Evolutionary conservation across 2,797 vertebrate species (phyloP).

Genomic region (Mareca strepera): DNA sequence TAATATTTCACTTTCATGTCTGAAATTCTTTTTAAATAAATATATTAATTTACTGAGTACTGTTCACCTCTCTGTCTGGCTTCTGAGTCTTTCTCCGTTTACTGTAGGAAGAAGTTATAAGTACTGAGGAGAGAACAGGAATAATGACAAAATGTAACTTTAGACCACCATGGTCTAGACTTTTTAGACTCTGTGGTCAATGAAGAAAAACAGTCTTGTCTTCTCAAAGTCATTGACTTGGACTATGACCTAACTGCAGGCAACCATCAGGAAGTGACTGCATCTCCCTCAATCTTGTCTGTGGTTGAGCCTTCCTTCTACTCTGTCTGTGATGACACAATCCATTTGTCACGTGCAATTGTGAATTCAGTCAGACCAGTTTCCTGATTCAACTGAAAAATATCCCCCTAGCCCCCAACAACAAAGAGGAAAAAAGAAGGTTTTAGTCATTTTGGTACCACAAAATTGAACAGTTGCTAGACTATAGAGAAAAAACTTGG

Average conservation of each 20-base stretch:
- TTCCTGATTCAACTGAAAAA: not conserved
- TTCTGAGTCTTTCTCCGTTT: not conserved
- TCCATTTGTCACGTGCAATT: fast-evolving
- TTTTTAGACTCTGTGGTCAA: not conserved
- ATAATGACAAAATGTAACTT: not conserved
- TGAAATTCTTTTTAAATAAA: not conserved
- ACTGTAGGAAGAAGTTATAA: not conserved
- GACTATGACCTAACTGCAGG: not conserved
- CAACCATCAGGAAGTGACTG: not conserved
- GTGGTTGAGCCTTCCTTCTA: not conserved
- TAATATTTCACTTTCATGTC: not conserved
- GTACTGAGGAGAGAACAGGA: not conserved
- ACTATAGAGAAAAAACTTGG: no score
- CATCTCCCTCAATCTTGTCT: fast-evolving
- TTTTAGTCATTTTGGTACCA: not conserved
- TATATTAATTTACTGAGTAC: not conserved
- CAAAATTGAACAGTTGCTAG: not conserved
- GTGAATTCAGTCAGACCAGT: not conserved
- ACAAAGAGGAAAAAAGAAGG: fast-evolving
- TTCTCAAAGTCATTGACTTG: not conserved
- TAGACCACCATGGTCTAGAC: not conserved
- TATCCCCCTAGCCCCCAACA: fast-evolving
- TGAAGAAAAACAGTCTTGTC: not conserved
- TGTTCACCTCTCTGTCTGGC: not conserved
- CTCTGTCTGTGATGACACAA: not conserved